phyloP scores from a whole-genome alignment of 2,888 invertebrate genomes.

The Cosmopolites sordidus region DNA sequence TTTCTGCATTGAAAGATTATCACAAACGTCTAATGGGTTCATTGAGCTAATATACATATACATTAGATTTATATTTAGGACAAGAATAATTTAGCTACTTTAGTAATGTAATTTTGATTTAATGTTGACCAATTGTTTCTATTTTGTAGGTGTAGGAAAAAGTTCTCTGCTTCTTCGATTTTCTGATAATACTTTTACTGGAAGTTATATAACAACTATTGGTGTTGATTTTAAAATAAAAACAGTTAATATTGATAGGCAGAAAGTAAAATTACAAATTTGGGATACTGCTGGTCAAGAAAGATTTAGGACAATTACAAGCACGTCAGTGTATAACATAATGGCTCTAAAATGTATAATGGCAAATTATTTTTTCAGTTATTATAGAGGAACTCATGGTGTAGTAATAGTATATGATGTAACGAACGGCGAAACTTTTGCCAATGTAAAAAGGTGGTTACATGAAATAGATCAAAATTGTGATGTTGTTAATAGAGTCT shows the following conservation, averaged over 20 bases:
- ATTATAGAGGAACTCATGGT: constrained; percentile 98
- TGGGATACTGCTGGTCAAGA: constrained; percentile 99
- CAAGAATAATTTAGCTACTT: no score
- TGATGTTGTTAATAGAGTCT: constrained; percentile 96
- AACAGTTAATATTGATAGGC: constrained; percentile 87
- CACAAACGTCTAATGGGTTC: no score
- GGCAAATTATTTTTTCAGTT: constrained; percentile 53
- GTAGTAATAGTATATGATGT: constrained; percentile 99
- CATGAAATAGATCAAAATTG: constrained; percentile 99
- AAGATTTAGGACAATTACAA: constrained; percentile 96
- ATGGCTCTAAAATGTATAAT: no score
- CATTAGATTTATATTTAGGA: no score
- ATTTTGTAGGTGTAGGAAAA: constrained; percentile 88
- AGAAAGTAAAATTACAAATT: constrained; percentile 90
- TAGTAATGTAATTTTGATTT: no score
- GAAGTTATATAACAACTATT: constrained; percentile 97
- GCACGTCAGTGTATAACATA: constrained; percentile 74
- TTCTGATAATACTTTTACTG: constrained; percentile 97
- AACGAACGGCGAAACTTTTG: constrained; percentile 97
- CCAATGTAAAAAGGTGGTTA: constrained; percentile 98
- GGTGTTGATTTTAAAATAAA: constrained; percentile 99
- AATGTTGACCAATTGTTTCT: no score
- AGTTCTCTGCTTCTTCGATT: constrained; percentile 94
- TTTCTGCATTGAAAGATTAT: no score
- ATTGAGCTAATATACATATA: no score